Percentiles rank a stretch among this genome's conserved stretches.
Evolutionary conservation across 2,797 vertebrate genomes (phyloP).

Genomic region (Diplodus puntazzo): DNA sequence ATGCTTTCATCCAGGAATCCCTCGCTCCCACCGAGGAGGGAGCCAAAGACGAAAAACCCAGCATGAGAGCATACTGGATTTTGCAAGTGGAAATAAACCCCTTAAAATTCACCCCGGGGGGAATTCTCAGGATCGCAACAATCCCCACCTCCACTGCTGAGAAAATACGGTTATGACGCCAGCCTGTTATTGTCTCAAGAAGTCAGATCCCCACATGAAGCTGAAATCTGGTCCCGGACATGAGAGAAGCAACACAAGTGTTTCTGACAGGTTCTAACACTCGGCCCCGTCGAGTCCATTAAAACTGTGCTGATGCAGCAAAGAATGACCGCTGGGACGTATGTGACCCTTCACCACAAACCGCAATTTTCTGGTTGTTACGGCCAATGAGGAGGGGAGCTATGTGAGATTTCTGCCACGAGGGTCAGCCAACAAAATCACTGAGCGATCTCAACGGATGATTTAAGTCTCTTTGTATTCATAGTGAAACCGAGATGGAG

Average conservation of each 20-base stretch:
- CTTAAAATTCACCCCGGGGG: conserved; percentile 60
- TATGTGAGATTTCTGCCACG: conserved; percentile 43
- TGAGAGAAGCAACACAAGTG: conserved; percentile 25
- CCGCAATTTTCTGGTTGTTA: conserved; percentile 58
- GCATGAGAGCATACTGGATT: conserved; percentile 42
- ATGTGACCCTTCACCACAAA: conserved; percentile 59
- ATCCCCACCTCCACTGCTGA: conserved; percentile 40
- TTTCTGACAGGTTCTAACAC: conserved; percentile 36
- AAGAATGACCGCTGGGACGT: conserved; percentile 46
- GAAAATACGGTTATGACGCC: conserved; percentile 38
- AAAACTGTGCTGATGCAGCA: conserved; percentile 61
- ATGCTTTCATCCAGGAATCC: conserved; percentile 61
- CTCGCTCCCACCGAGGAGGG: conserved; percentile 38
- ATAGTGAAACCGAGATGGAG: conserved; percentile 14
- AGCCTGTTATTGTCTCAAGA: conserved; percentile 34
- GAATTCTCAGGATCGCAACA: conserved; percentile 36
- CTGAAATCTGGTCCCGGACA: conserved; percentile 19
- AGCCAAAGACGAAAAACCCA: conserved; percentile 60
- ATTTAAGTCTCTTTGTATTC: conserved; percentile 27
- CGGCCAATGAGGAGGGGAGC: conserved; percentile 47
- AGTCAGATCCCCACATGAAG: conserved; percentile 29
- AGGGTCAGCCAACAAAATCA: conserved; percentile 62
- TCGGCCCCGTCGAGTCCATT: conserved; percentile 11
- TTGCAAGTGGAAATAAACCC: conserved; percentile 61
- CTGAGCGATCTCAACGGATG: conserved; percentile 27